Base-by-base conservation (phyloP, 1,140 invertebrate species). In the Trichonephila clavipes region DNA sequence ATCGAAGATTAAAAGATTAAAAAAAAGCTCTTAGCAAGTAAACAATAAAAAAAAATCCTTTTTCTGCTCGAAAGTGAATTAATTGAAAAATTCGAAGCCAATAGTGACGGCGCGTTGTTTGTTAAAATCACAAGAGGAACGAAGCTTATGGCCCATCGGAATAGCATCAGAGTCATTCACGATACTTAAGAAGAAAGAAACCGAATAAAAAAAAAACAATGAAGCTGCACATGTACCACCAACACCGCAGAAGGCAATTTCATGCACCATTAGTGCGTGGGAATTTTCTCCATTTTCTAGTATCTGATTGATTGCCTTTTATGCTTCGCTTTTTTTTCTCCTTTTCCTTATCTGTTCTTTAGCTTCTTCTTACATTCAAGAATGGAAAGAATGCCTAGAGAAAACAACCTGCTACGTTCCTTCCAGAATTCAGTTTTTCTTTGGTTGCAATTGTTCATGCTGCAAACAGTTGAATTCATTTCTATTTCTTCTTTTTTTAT, bases 231-330 rank as follows among this genome's bases (percentile, higher is more conserved):
- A 87, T 92, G 91, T 92, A 44, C 77, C 19, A 72, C 91, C 91
- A 92, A 92, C 91, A 92, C 91, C 91, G 83, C 91, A 92, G 77
- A 87, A 92, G 83, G 91, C 91, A 92, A 92, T 92, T 92, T 92
- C 91, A 92, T 92, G 91, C 91, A 66, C 91, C 91, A 92, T 92
- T 92, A 92, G 83, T 72, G 91, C 83, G 91, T 92, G 91, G 91
- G 91, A 92, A 92, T 92, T 92, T 90, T 92, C 91, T 86, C 83
- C 91, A 92, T 92, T 92, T 92, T 92, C 91, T 64, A 87, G 91
- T 86, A 87, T 77, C 91, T 92, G 91, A 92, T 92, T 92, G 91
- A 92, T 92, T 92, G 91, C 91, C 83, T 92, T 92, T 87, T 92
- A 92, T 92, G 83, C 59, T 59, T 87, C 82, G 24, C 59, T 44